Percentiles rank a stretch among this genome's conserved stretches.
These are phyloP conservation scores for Phortica variegata DNA, from an alignment of 1,140 invertebrate species.

Conservation along the genomic window DNA sequence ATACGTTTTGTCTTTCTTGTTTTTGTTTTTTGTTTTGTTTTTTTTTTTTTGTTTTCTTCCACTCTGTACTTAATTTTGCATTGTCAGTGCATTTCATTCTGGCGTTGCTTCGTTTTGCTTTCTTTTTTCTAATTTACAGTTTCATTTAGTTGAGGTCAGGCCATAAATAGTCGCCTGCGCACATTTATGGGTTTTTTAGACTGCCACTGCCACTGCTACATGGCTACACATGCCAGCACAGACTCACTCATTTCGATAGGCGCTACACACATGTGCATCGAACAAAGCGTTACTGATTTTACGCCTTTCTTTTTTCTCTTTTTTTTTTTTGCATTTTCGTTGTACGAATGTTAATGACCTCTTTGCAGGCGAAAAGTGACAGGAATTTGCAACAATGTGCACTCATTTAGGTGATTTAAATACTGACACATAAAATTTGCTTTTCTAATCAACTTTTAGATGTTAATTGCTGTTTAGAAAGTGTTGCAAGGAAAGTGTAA, in stretches of 20 bases:
- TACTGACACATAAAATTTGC: too few species aligned
- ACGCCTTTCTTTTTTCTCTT: too few species aligned
- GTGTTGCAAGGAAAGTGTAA: too few species aligned
- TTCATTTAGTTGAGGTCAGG: constrained; percentile 51
- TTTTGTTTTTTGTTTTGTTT: constrained; percentile 8
- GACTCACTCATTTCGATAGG: neutral
- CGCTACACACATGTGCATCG: neutral
- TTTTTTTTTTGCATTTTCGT: too few species aligned
- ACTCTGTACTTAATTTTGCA: constrained; percentile 1
- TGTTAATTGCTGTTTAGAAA: too few species aligned
- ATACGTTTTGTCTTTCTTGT: too few species aligned
- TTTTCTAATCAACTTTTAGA: too few species aligned
- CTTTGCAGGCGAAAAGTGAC: neutral
- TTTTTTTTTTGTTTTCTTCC: constrained; percentile 19
- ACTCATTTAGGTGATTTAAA: neutral
- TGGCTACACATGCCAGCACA: constrained; percentile 8
- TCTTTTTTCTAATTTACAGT: constrained; percentile 44
- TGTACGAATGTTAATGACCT: too few species aligned
- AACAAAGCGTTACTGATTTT: neutral
- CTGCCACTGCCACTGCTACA: constrained; percentile 42
- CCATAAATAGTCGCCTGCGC: constrained; percentile 46
- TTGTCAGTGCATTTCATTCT: constrained; percentile 40
- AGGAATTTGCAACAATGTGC: neutral
- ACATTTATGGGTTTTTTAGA: constrained; percentile 13
- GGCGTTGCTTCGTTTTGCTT: constrained; percentile 29